These are phyloP conservation scores for Rhopilema esculentum DNA, from an alignment of 30 jellyfish, hydroid and myxozoan genomes.

Conservation along the genomic window DNA sequence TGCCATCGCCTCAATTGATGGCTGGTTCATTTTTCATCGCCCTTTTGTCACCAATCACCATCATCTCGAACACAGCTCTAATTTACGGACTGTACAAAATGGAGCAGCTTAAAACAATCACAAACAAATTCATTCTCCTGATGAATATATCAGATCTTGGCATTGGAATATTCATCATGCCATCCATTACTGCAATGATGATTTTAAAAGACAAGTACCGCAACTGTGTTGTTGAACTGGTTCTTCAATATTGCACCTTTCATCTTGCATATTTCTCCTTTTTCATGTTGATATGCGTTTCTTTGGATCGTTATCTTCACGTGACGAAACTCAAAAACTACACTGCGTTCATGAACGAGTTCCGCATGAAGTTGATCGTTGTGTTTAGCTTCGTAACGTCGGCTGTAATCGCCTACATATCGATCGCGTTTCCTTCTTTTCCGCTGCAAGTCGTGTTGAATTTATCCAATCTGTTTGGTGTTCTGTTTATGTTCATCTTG, in stretches of 20 bases:
- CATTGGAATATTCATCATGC: constrained; percentile 27
- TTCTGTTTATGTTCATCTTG: not conserved
- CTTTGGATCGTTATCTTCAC: constrained; percentile 45
- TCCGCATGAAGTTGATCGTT: constrained; percentile 6
- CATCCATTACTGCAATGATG: constrained; percentile 10
- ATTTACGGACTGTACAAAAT: constrained; percentile 37
- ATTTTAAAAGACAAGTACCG: not conserved
- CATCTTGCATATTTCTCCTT: constrained; percentile 46
- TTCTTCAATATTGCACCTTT: constrained; percentile 7
- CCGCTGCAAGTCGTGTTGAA: constrained; percentile 31
- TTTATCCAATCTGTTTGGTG: not conserved
- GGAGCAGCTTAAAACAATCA: constrained; percentile 27
- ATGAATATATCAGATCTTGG: constrained; percentile 48
- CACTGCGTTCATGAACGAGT: not conserved
- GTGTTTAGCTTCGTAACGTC: constrained; percentile 6
- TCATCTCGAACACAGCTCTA: constrained; percentile 14
- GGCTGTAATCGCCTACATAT: constrained; percentile 1
- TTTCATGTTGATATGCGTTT: constrained; percentile 43
- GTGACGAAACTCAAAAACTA: constrained; percentile 5
- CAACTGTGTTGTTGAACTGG: constrained; percentile 40
- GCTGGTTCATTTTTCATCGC: not conserved
- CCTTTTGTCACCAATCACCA: constrained; percentile 10
- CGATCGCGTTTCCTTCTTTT: constrained; percentile 18
- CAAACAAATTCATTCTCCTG: constrained; percentile 24
- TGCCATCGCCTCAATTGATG: constrained; percentile 19